Percentiles rank a stretch among this genome's conserved stretches.
Evolutionary conservation across 2,797 vertebrate species (phyloP).

Genomic region (Coracias cyanogaster): DNA sequence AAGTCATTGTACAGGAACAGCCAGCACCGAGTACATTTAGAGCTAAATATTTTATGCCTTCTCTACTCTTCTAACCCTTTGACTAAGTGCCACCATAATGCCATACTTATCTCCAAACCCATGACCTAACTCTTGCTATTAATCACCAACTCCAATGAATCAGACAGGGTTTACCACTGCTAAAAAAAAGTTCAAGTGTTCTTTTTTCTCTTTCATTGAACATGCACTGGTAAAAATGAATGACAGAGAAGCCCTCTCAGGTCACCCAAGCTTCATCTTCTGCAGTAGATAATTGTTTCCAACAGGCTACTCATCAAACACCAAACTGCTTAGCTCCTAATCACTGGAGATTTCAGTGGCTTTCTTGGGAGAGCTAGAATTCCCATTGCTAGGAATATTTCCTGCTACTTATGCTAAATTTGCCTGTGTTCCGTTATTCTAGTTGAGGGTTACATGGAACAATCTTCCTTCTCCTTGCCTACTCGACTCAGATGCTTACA

Average conservation of each 20-base stretch:
- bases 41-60: slow-evolving; percentile 18
- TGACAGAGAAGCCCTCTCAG: neutral
- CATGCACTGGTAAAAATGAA: neutral
- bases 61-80: neutral
- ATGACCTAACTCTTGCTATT: neutral
- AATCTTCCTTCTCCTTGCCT: neutral
- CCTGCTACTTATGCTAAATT: neutral
- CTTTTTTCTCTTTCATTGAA: neutral
- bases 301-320: neutral
- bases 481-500: neutral
- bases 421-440: neutral
- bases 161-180: neutral
- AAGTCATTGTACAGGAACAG: neutral
- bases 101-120: neutral
- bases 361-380: neutral
- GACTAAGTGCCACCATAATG: neutral
- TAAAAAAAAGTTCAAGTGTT: neutral
- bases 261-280: neutral
- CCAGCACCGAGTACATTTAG: neutral
- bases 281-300: neutral
- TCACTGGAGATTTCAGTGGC: neutral
- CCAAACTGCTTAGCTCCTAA: neutral
- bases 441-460: neutral
- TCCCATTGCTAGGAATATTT: neutral
- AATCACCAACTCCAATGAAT: slow-evolving; percentile 7